Base-by-base conservation (phyloP, 2,797 vertebrate species). In the Myotis daubentonii region DNA sequence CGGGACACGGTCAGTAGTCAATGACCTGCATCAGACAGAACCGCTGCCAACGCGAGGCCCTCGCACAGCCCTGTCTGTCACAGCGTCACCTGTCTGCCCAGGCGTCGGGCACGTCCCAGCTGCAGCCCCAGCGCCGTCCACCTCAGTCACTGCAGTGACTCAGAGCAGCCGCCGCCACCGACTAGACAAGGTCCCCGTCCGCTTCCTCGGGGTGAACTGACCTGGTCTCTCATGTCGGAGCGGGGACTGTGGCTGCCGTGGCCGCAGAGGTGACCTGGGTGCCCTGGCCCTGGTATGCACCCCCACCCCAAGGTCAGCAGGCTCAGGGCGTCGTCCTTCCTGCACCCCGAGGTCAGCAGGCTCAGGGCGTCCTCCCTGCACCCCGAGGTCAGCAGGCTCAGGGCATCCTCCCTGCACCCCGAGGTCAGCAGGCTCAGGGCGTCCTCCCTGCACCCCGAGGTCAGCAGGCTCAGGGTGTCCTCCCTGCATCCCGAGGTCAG, bases 1-100 rank as follows among this genome's bases (percentile, higher is more conserved):
- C 8, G 0, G 44, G 6, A 19, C 1, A 15, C 17, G 44, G 17
- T 19, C 6, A 5, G 0, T 30, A 49, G 30, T n/a, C 2, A 30
- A 5, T 8, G 16, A n/a, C 30, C 5, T 2, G 28, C 28, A 0
- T 71, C 28, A 47, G 1, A 10, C 8, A 1, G 28, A 22, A 8
- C 20, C 33, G 4, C 20, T 68, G 66, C 8, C 66, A 36, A 68
- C 3, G 9, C 19, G 8, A 10, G 72, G 74, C 11, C 4, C 16
- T 49, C 7, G 72, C 16, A 5, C 28, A 25, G 41, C 15, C 7
- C 12, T 44, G 25, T 28, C 12, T 2, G 30, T 30, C 7, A 9
- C 38, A 44, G 7, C 41, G 13, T 44, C 4, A 8, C 23, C 65
- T 30, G 41, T 74, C 30, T n/a, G 30, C 30, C 60, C 13, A 28